Percentiles rank a stretch among this genome's conserved stretches.
phyloP scores from a whole-genome alignment of 1,140 invertebrate species.

The Oryctes rhinoceros region DNA sequence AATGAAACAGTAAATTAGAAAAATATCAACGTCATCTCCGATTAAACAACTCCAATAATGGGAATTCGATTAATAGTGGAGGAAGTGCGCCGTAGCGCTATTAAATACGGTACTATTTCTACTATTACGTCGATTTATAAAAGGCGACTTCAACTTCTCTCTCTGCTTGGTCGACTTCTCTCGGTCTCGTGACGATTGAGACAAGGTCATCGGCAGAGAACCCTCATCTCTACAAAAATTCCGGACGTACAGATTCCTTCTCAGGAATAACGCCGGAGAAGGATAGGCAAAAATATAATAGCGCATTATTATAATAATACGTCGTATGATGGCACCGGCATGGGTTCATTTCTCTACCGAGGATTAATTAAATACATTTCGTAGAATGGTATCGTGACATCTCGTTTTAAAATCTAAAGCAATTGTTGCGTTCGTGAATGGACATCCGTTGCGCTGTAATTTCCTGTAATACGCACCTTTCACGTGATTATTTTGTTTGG shows the following conservation, averaged over 20 bases:
- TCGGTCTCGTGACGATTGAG: no score
- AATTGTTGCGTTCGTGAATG: neutral
- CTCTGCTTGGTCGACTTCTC: no score
- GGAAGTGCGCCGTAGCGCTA: conserved; percentile 1
- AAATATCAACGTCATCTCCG: no score
- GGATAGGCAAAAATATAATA: no score
- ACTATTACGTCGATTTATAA: neutral
- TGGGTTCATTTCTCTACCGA: no score
- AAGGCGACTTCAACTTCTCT: neutral
- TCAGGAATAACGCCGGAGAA: no score
- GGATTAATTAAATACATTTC: conserved; percentile 9
- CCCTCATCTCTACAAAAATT: neutral
- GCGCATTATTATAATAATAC: no score
- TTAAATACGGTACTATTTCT: conserved; percentile 19
- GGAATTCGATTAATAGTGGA: neutral
- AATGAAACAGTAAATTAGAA: no score
- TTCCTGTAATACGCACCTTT: neutral
- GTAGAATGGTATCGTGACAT: neutral
- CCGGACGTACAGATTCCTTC: neutral
- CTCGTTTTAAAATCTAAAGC: neutral
- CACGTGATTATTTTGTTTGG: neutral
- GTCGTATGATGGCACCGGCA: no score
- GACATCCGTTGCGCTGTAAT: neutral
- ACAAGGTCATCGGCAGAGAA: neutral
- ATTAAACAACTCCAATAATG: neutral